Evolutionary conservation across 2,113 vertebrate species (phyloP), one percentile per base, ranked within the genome.

Genomic region (Sphyrna mokarran): DNA sequence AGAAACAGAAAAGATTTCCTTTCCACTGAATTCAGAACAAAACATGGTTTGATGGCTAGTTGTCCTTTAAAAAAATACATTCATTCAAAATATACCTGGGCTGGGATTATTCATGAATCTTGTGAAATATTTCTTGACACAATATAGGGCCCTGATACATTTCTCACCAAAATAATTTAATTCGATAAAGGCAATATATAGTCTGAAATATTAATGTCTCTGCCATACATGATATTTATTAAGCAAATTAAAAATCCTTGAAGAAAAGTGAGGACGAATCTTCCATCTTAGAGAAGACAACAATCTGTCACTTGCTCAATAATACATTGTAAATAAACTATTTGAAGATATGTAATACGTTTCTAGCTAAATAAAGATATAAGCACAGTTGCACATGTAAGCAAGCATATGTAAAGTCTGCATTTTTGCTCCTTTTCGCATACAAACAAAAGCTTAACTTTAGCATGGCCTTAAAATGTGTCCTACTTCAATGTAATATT

Each of bases 221-320:
- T 94, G n/a, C 22, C 16, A 95, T 72, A 95, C 69, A 95, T 63
- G 10, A 90, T 68, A 68, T 72, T 95, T 95, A 95, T 95, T 95
- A 72, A 48, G 68, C 3, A 33, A 95, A 95, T 76, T 48, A 95
- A 76, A 72, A 76, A 72, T 70, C 29, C 33, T 76, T 72, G 23
- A 70, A 43, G 68, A 29, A 72, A 66, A 37, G 13, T 72, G 69
- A 90, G 14, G 43, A 14, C 72, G 40, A n/a, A 48, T 48, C 68
- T 72, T 95, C 43, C 93, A 95, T 48, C 66, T 72, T 48, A 3
- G 11, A 43, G 10, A 95, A 33, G 37, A 72, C 43, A 95, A 66
- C 14, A 94, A 40, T 33, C 33, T 93, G 89, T 58, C 68, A 93
- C 18, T 16, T 61, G 33, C 7, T 93, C 13, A 58, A 93, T 63